Percentiles rank a stretch among this genome's conserved stretches.
These are phyloP conservation scores for Strigamia crassipes DNA, from an alignment of 2,888 invertebrate genomes.

Conservation along the genomic window DNA sequence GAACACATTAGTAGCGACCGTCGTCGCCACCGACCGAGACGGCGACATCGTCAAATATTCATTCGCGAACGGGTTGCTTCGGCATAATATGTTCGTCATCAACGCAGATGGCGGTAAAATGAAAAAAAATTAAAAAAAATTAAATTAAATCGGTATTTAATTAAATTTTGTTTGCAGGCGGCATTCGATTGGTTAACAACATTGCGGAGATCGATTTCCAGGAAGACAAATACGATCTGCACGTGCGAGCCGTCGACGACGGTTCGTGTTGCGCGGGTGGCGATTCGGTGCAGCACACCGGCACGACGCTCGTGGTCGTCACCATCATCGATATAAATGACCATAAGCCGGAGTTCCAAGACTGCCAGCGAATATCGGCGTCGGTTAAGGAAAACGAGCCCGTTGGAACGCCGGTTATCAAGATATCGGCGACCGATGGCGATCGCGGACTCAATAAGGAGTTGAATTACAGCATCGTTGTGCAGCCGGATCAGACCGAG, in stretches of 20 bases:
- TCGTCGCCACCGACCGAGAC: slow-evolving; percentile 59
- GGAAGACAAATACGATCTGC: slow-evolving; percentile 56
- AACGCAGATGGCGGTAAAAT: slow-evolving; percentile 37
- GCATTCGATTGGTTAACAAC: slow-evolving; percentile 52
- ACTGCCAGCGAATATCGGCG: slow-evolving; percentile 81
- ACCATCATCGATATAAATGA: slow-evolving; percentile 66
- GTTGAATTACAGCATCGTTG: slow-evolving; percentile 81
- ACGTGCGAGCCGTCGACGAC: slow-evolving; percentile 63
- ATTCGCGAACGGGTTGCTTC: slow-evolving; percentile 51
- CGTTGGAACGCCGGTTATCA: slow-evolving; percentile 74
- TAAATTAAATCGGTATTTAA: not conserved
- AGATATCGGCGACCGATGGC: slow-evolving; percentile 72
- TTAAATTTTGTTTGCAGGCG: slow-evolving; percentile 52
- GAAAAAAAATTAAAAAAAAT: slow-evolving; percentile 45
- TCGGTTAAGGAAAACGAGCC: slow-evolving; percentile 78
- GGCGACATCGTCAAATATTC: slow-evolving; percentile 58
- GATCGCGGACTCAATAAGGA: slow-evolving; percentile 70
- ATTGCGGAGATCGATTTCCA: slow-evolving; percentile 42
- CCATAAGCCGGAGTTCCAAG: slow-evolving; percentile 83
- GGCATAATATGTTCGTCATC: slow-evolving; percentile 48
- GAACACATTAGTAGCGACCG: slow-evolving; percentile 57
- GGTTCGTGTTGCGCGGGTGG: slow-evolving; percentile 60
- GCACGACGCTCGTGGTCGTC: slow-evolving; percentile 57
- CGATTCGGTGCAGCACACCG: slow-evolving; percentile 53
- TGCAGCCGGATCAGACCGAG: slow-evolving; percentile 70